These are phyloP conservation scores for Plestiodon gilberti DNA, from an alignment of 2,113 vertebrate species.

Conservation along the genomic window DNA sequence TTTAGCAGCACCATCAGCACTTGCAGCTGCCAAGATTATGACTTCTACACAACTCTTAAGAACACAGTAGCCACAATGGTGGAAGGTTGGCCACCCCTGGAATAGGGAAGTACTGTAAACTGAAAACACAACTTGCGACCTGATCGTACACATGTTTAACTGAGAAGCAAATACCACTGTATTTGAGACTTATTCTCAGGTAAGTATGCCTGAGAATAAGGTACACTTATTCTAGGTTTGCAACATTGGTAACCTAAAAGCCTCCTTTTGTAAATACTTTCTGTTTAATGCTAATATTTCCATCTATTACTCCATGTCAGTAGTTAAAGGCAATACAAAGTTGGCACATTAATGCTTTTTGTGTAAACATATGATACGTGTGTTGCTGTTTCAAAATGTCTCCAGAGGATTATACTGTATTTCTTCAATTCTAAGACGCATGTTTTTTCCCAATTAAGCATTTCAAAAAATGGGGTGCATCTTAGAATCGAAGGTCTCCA, in stretches of 20 bases:
- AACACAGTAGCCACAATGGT: too few species aligned
- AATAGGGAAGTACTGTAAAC: not conserved
- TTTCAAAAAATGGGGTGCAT: too few species aligned
- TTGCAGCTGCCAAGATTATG: too few species aligned
- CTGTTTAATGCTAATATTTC: not conserved
- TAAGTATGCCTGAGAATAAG: not conserved
- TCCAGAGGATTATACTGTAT: not conserved
- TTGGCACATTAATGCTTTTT: not conserved
- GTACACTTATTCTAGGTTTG: too few species aligned
- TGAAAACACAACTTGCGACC: not conserved
- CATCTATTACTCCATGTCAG: slow-evolving; percentile 28
- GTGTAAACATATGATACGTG: not conserved
- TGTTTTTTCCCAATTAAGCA: too few species aligned
- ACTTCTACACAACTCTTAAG: too few species aligned
- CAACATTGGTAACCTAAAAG: too few species aligned
- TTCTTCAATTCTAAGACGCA: too few species aligned
- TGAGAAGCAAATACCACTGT: not conserved
- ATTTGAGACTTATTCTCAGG: not conserved
- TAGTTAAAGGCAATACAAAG: not conserved
- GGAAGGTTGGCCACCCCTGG: too few species aligned
- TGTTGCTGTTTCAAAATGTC: not conserved
- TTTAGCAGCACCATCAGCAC: too few species aligned
- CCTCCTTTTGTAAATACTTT: not conserved
- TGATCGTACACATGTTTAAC: not conserved
- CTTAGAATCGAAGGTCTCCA: too few species aligned